phyloP scores from a whole-genome alignment of 2,888 invertebrate genomes.

The Scaptomyza parva region DNA sequence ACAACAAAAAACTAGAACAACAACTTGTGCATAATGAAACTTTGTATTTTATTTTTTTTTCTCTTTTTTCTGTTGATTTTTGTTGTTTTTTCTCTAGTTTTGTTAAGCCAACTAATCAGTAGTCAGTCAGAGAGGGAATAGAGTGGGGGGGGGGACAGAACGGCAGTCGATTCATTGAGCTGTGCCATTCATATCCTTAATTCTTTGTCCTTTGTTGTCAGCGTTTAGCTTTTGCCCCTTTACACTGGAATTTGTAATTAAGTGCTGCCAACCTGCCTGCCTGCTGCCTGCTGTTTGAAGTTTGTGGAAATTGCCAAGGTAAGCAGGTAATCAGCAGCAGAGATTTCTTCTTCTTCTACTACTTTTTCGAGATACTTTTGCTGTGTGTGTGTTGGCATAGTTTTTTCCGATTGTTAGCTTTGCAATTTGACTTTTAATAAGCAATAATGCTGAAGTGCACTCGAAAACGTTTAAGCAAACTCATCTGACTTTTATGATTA shows the following conservation, averaged over 20 bases:
- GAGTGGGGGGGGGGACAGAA: too few relatives aligned
- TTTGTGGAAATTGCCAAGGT: conserved; percentile 16
- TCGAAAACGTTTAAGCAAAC: conserved; percentile 7
- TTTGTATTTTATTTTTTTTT: conserved; percentile 14
- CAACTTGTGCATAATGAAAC: conserved; percentile 33
- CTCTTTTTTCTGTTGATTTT: too few relatives aligned
- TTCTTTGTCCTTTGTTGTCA: conserved; percentile 26
- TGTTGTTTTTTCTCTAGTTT: not conserved
- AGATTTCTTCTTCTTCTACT: not conserved
- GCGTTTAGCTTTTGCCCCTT: conserved; percentile 19
- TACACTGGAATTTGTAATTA: conserved; percentile 49
- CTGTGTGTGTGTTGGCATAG: conserved; percentile 29
- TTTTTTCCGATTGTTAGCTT: conserved; percentile 37
- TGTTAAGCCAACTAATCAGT: conserved; percentile 43
- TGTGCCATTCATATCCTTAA: conserved; percentile 42
- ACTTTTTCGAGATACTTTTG: conserved; percentile 4
- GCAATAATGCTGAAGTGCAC: conserved; percentile 12
- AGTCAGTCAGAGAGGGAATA: conserved; percentile 24
- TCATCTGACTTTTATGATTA: conserved; percentile 14
- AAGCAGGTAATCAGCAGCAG: conserved; percentile 45
- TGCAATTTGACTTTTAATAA: conserved; percentile 43
- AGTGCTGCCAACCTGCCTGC: conserved; percentile 28
- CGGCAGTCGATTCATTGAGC: conserved; percentile 42
- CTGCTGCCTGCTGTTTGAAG: conserved; percentile 23
- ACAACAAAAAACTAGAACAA: not conserved